Percentiles rank a stretch among this genome's conserved stretches.
These are phyloP conservation scores for Eumerus sabulonum DNA, from an alignment of 2,888 invertebrate species.

Conservation along the genomic window DNA sequence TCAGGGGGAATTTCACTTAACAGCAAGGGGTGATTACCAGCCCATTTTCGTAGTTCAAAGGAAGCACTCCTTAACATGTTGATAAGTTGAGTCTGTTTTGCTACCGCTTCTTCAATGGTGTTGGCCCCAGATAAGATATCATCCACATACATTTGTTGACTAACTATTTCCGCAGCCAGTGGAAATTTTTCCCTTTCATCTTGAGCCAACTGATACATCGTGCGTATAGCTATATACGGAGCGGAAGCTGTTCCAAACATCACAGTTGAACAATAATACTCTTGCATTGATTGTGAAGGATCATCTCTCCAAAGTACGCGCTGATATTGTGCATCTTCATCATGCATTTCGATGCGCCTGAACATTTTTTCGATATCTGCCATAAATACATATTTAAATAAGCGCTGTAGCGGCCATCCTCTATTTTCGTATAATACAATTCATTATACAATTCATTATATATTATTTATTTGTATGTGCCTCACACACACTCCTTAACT, in stretches of 20 bases:
- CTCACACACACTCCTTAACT: too few relatives aligned
- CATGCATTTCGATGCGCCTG: constrained; percentile 29
- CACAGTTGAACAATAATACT: constrained; percentile 26
- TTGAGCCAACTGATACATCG: neutral
- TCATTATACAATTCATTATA: too few relatives aligned
- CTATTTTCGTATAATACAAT: too few relatives aligned
- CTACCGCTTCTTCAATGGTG: neutral
- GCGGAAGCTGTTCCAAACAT: constrained; percentile 19
- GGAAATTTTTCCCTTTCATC: too few relatives aligned
- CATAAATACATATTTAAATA: constrained; percentile 38
- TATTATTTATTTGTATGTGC: too few relatives aligned
- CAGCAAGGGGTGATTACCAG: constrained; percentile 28
- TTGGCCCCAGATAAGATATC: constrained; percentile 3
- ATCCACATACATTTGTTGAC: neutral
- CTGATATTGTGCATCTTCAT: constrained; percentile 32
- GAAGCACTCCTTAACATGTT: neutral
- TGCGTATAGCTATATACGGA: neutral
- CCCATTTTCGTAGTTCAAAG: constrained; percentile 23
- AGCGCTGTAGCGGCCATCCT: too few relatives aligned
- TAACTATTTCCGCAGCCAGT: neutral
- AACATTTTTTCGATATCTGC: too few relatives aligned
- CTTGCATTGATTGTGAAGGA: constrained; percentile 17
- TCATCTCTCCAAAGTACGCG: constrained; percentile 37
- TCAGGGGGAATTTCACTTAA: too few relatives aligned
- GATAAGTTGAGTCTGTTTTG: constrained; percentile 21